phyloP scores from a whole-genome alignment of 2,888 invertebrate species.

The Pogonocherus hispidulus region DNA sequence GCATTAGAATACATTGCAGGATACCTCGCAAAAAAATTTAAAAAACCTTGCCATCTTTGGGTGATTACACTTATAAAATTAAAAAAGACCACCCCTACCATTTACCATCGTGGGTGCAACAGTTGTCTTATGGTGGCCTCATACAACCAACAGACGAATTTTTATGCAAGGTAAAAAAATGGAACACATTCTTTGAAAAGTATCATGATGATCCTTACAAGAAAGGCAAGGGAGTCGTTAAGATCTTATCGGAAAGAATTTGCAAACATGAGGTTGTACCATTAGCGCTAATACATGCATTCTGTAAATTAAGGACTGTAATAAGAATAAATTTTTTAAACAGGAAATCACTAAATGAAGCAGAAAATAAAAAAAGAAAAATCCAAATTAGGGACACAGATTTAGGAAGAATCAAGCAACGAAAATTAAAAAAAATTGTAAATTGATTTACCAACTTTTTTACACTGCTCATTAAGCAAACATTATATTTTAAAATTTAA shows the following conservation, averaged over 20 bases:
- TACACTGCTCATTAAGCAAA: too few relatives aligned
- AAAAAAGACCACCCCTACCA: constrained; percentile 1
- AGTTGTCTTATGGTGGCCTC: constrained; percentile 15
- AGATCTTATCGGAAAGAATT: too few relatives aligned
- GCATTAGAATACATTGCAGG: constrained; percentile 17
- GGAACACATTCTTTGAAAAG: background rate
- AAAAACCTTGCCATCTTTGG: background rate
- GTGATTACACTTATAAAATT: background rate
- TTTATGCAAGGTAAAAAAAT: background rate
- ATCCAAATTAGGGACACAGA: background rate
- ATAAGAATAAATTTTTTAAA: too few relatives aligned
- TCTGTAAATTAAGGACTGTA: too few relatives aligned
- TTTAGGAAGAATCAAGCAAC: background rate
- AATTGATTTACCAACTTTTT: too few relatives aligned
- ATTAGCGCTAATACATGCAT: too few relatives aligned
- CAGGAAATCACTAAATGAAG: background rate
- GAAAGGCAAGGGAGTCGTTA: too few relatives aligned
- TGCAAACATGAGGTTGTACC: too few relatives aligned
- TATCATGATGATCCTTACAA: background rate
- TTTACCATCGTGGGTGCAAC: constrained; percentile 14
- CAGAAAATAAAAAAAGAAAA: background rate
- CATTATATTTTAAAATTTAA: too few relatives aligned
- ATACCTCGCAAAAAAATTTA: constrained; percentile 10
- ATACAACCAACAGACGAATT: background rate
- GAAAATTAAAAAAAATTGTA: constrained; percentile 3